These are phyloP conservation scores for Falco naumanni DNA, from an alignment of 2,797 vertebrate species.

Conservation along the genomic window DNA sequence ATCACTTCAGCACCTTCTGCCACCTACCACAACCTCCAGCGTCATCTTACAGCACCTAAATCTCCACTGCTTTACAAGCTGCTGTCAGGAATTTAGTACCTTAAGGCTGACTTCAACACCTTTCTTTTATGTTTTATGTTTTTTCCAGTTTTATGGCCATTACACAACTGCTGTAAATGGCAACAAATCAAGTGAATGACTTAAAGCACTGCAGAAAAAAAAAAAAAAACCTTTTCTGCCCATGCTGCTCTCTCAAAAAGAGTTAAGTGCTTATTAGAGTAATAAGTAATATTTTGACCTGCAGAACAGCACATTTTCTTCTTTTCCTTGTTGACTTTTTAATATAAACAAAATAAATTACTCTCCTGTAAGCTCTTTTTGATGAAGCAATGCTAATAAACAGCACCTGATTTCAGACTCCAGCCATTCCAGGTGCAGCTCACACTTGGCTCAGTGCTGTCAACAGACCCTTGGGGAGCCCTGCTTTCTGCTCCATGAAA, in stretches of 20 bases:
- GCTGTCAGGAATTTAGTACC: slow-evolving; percentile 74
- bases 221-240: neutral
- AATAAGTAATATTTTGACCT: slow-evolving; percentile 50
- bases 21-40: neutral
- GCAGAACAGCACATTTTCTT: neutral
- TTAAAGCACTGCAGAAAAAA: neutral
- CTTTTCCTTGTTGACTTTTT: slow-evolving; percentile 22
- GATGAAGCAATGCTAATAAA: slow-evolving; percentile 16
- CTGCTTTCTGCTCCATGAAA: neutral
- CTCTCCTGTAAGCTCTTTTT: slow-evolving; percentile 21
- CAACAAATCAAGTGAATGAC: slow-evolving; percentile 71
- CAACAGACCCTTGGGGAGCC: neutral
- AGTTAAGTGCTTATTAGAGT: slow-evolving; percentile 58
- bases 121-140: slow-evolving; percentile 76
- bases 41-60: slow-evolving; percentile 51
- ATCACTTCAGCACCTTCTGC: neutral
- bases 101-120: slow-evolving; percentile 76
- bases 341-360: slow-evolving; percentile 11
- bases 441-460: neutral
- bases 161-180: slow-evolving; percentile 70
- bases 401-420: slow-evolving; percentile 10
- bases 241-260: neutral
- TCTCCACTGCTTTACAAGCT: slow-evolving; percentile 75
- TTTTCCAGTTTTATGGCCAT: slow-evolving; percentile 71
- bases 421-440: slow-evolving; percentile 45